phyloP scores from a whole-genome alignment of 2,888 invertebrate species.

The Ethmia dodecea region DNA sequence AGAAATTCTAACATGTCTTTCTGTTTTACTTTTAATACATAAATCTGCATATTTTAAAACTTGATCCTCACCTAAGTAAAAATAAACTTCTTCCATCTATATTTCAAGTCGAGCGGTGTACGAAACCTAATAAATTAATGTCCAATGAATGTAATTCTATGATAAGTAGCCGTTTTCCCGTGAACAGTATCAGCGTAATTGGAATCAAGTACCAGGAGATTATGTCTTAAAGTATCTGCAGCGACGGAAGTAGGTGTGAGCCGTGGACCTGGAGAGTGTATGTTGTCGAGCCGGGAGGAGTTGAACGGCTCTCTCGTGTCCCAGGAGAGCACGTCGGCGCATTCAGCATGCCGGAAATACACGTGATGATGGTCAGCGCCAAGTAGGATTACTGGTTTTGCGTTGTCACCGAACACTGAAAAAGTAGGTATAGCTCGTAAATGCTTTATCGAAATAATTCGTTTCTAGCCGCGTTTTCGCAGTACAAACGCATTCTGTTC shows the following conservation, averaged over 20 bases:
- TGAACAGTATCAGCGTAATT: conserved; percentile 79
- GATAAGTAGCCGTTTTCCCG: conserved; percentile 50
- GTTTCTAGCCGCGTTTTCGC: too few species aligned
- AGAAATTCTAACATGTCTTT: too few species aligned
- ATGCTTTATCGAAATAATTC: too few species aligned
- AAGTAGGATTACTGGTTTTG: conserved; percentile 40
- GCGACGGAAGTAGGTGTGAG: conserved; percentile 75
- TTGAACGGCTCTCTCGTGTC: conserved; percentile 64
- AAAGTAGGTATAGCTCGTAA: too few species aligned
- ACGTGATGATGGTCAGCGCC: conserved; percentile 43
- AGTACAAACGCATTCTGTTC: too few species aligned
- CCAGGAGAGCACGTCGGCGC: conserved; percentile 78
- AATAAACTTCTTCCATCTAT: too few species aligned
- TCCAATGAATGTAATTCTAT: conserved; percentile 45
- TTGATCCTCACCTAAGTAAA: too few species aligned
- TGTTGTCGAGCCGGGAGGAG: conserved; percentile 53
- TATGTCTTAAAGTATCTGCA: conserved; percentile 66
- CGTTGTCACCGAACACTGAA: conserved; percentile 46
- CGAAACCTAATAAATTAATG: too few species aligned
- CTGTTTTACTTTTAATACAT: too few species aligned
- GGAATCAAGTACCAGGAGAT: conserved; percentile 77
- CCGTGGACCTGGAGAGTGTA: conserved; percentile 70
- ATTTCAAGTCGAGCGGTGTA: too few species aligned
- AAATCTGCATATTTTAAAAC: too few species aligned
- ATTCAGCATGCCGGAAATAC: conserved; percentile 74